Percentiles rank a stretch among this genome's conserved stretches.
phyloP scores from a whole-genome alignment of 2,888 invertebrate genomes.

The Euproctis similis region DNA sequence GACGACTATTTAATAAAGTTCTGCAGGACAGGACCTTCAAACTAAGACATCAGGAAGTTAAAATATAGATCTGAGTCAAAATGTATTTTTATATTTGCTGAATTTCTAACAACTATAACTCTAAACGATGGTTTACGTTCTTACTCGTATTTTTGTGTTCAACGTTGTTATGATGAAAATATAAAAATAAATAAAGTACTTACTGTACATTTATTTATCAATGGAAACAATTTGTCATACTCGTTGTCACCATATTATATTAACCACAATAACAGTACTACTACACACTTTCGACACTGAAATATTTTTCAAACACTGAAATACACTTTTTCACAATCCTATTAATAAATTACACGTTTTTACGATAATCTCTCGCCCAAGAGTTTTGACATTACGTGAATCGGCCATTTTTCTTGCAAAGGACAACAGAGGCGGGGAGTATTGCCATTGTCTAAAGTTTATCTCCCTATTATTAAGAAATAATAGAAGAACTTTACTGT shows the following conservation, averaged over 20 bases:
- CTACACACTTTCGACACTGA: slow-evolving; percentile 29
- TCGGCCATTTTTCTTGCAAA: slow-evolving; percentile 64
- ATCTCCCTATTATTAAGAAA: slow-evolving; percentile 13
- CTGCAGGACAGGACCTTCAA: slow-evolving; percentile 20
- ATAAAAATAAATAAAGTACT: slow-evolving; percentile 36
- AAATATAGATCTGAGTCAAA: too few relatives aligned
- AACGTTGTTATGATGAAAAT: too few relatives aligned
- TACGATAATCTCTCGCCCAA: slow-evolving; percentile 42
- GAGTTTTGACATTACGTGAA: slow-evolving; percentile 62
- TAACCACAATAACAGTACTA: slow-evolving; percentile 20
- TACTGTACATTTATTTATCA: slow-evolving; percentile 61
- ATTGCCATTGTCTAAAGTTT: slow-evolving; percentile 35
- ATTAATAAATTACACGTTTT: slow-evolving; percentile 53
- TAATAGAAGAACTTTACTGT: too few relatives aligned
- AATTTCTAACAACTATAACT: too few relatives aligned
- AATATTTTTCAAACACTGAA: slow-evolving; percentile 41
- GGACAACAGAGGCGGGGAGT: slow-evolving; percentile 50
- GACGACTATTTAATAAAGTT: slow-evolving; percentile 14
- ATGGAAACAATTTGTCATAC: slow-evolving; percentile 30
- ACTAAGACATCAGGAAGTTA: slow-evolving; percentile 1
- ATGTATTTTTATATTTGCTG: too few relatives aligned
- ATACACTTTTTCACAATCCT: slow-evolving; percentile 26
- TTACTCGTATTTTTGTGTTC: too few relatives aligned
- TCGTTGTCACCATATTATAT: slow-evolving; percentile 32
- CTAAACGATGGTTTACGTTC: too few relatives aligned